Evolutionary conservation across 2,797 vertebrate species (phyloP).

Genomic region (Syndactyla subalaris): DNA sequence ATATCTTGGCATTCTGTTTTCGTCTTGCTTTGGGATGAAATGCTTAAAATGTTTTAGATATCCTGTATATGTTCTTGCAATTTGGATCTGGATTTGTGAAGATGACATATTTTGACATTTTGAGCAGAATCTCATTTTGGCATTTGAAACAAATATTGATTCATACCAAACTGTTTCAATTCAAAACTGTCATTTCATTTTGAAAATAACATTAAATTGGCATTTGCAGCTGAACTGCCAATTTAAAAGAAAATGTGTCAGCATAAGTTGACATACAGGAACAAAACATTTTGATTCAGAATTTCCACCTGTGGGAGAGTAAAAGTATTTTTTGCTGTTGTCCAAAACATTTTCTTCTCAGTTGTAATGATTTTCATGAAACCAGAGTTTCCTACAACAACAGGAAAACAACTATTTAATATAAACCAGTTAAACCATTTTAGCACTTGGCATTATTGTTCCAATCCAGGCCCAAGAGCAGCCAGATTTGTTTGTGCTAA

Average conservation of each 20-base stretch:
- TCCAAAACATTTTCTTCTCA: background rate
- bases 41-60: background rate
- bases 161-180: slow-evolving; percentile 31
- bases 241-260: slow-evolving; percentile 34
- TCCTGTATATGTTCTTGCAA: background rate
- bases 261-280: background rate
- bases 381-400: background rate
- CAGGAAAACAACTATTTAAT: background rate
- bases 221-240: slow-evolving; percentile 46
- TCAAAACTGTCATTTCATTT: slow-evolving; percentile 20
- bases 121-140: slow-evolving; percentile 35
- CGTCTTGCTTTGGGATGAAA: background rate
- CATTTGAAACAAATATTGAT: slow-evolving; percentile 63
- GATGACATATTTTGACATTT: slow-evolving; percentile 56
- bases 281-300: slow-evolving; percentile 33
- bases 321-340: background rate
- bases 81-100: background rate
- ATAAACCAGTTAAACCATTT: background rate
- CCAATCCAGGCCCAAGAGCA: background rate
- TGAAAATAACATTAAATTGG: slow-evolving; percentile 26
- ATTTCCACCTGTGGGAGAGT: background rate
- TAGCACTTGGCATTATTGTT: background rate
- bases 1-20: background rate
- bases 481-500: background rate
- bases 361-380: background rate